These are phyloP conservation scores for Trypoxylus dichotomus DNA, from an alignment of 1,140 invertebrate species.

Conservation along the genomic window DNA sequence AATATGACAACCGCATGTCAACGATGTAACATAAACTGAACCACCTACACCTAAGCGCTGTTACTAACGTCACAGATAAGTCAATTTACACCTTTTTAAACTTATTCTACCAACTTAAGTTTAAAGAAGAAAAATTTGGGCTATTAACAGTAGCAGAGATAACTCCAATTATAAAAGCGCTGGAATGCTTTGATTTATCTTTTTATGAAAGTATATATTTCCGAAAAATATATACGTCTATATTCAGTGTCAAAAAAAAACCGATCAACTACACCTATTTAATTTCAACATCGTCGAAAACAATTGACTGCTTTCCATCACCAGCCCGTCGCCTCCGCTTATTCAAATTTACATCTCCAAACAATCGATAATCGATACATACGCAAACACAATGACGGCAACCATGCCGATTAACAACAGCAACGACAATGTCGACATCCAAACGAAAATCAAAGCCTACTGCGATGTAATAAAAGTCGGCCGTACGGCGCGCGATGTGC, in stretches of 20 bases:
- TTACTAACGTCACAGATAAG: too few species aligned
- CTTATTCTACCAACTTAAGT: too few species aligned
- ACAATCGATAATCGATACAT: slow-evolving; percentile 1
- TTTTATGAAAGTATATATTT: too few species aligned
- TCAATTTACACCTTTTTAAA: too few species aligned
- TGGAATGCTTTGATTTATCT: too few species aligned
- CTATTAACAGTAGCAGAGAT: too few species aligned
- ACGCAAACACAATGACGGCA: background rate
- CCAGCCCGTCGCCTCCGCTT: background rate
- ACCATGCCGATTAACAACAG: background rate
- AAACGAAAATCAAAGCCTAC: background rate
- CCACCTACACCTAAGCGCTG: too few species aligned
- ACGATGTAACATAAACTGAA: too few species aligned
- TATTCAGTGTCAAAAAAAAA: background rate
- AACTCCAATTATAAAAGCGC: too few species aligned
- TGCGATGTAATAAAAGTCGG: background rate
- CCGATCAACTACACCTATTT: background rate
- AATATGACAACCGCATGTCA: too few species aligned
- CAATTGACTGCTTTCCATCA: background rate
- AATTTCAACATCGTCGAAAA: background rate
- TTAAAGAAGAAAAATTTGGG: too few species aligned
- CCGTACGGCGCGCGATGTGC: background rate
- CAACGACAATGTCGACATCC: background rate
- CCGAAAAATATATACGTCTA: too few species aligned
- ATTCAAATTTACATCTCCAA: background rate